These are phyloP conservation scores for Motacilla tschutschensis DNA, from an alignment of 2,113 vertebrate species.

Conservation along the genomic window DNA sequence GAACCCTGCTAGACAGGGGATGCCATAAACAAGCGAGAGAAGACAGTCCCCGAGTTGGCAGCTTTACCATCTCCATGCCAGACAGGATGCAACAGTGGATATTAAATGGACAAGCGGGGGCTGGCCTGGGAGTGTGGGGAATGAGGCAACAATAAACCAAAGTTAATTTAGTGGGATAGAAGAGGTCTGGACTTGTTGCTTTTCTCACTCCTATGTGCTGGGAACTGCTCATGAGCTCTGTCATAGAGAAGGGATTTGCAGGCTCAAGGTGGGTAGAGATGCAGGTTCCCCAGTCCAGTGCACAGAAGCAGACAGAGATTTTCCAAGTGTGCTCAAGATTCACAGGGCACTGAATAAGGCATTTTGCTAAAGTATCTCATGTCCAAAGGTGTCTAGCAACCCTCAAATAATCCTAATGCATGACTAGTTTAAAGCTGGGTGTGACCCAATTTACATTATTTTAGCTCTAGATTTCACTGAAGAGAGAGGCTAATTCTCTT, in stretches of 20 bases:
- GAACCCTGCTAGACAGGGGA: background rate
- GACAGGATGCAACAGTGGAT: background rate
- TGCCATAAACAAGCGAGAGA: background rate
- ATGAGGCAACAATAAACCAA: conserved; percentile 51
- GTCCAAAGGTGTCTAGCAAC: background rate
- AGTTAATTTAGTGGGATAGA: conserved; percentile 40
- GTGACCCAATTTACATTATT: background rate
- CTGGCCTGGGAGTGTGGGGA: conserved; percentile 38
- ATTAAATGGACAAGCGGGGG: conserved; percentile 55
- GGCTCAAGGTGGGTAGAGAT: background rate
- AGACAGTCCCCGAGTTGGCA: background rate
- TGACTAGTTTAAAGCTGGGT: background rate
- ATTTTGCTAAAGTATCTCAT: background rate
- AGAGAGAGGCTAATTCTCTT: background rate
- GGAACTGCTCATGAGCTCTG: background rate
- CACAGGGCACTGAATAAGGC: background rate
- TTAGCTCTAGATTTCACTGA: background rate
- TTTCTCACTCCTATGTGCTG: conserved; percentile 7
- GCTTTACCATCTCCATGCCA: background rate
- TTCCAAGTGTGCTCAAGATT: background rate
- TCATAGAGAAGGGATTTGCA: background rate
- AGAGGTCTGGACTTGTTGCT: conserved; percentile 42
- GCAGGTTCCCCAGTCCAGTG: background rate
- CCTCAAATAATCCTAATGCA: background rate
- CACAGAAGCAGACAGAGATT: background rate